Evolutionary conservation across 2,113 vertebrate genomes (phyloP).

Genomic region (Pipa parva): DNA sequence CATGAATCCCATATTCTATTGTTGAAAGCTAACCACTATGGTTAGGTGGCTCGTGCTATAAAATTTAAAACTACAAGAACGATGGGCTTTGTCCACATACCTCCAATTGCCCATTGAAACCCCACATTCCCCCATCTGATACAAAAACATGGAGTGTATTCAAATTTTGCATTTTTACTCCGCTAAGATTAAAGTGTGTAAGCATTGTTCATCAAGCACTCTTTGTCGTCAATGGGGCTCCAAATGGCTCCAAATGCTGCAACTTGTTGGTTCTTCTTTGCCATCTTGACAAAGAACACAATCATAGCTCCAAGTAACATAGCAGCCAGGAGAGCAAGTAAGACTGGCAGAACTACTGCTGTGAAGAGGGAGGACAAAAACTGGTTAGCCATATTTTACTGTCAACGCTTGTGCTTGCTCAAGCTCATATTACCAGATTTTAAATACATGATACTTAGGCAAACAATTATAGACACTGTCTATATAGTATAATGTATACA

Average conservation of each 20-base stretch:
- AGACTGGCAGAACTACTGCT: conserved; percentile 50
- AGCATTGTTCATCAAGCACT: conserved; percentile 54
- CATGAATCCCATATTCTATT: too few relatives aligned
- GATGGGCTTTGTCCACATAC: too few relatives aligned
- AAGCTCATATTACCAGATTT: too few relatives aligned
- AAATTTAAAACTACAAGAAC: too few relatives aligned
- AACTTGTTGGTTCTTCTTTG: conserved; percentile 39
- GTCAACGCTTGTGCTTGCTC: too few relatives aligned
- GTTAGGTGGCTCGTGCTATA: too few relatives aligned
- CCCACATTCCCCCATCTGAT: not conserved
- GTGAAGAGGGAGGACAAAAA: not conserved
- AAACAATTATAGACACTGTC: too few relatives aligned
- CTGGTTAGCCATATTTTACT: not conserved
- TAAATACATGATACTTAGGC: too few relatives aligned
- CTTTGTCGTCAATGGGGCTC: conserved; percentile 54
- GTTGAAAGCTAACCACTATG: too few relatives aligned
- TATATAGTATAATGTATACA: too few relatives aligned
- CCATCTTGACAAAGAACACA: conserved; percentile 47
- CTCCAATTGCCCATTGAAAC: too few relatives aligned
- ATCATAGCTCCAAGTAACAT: conserved; percentile 48
- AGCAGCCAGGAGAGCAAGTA: conserved; percentile 48
- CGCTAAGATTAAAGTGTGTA: conserved; percentile 45
- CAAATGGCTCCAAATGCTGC: conserved; percentile 38
- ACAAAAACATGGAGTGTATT: conserved; percentile 15
- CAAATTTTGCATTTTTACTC: not conserved